Conservation (phyloP, 2,888 invertebrate species). For the Euzetes globulus region DNA sequence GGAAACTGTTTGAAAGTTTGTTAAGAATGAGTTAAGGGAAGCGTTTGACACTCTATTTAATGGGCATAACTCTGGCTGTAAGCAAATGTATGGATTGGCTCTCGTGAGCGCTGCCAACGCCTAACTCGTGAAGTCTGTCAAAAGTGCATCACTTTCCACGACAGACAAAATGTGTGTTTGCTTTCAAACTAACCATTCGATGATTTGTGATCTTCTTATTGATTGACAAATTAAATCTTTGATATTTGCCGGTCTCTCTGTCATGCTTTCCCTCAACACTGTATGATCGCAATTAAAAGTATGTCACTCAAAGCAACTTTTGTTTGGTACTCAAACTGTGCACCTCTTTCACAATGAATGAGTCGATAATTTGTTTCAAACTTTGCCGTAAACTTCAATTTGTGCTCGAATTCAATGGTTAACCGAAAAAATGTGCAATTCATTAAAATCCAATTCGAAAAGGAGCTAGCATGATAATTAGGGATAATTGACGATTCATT, state of each 20-base stretch:
- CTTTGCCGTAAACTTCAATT: too few species aligned
- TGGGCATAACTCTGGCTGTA: conserved; percentile 7
- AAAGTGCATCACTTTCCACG: background rate
- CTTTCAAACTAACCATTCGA: conserved; percentile 19
- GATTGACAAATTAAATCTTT: background rate
- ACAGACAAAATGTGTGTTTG: conserved; percentile 25
- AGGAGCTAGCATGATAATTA: too few species aligned
- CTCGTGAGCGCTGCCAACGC: conserved; percentile 33
- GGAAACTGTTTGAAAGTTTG: background rate
- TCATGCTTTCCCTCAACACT: background rate
- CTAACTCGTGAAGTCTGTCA: conserved; percentile 12
- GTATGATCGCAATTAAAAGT: too few species aligned
- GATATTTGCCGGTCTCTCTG: conserved; percentile 6
- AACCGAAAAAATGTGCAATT: too few species aligned
- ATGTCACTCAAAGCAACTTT: background rate
- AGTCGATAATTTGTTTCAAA: conserved; percentile 16
- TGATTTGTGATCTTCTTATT: conserved; percentile 15
- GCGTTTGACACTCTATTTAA: background rate
- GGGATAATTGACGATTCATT: too few species aligned
- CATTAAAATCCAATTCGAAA: too few species aligned
- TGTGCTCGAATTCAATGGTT: too few species aligned
- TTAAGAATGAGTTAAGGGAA: conserved; percentile 9
- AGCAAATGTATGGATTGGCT: conserved; percentile 33
- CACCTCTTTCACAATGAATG: background rate
- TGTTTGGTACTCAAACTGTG: background rate